Conservation (phyloP, 1,140 invertebrate species). For the Drosophila rufa region DNA sequence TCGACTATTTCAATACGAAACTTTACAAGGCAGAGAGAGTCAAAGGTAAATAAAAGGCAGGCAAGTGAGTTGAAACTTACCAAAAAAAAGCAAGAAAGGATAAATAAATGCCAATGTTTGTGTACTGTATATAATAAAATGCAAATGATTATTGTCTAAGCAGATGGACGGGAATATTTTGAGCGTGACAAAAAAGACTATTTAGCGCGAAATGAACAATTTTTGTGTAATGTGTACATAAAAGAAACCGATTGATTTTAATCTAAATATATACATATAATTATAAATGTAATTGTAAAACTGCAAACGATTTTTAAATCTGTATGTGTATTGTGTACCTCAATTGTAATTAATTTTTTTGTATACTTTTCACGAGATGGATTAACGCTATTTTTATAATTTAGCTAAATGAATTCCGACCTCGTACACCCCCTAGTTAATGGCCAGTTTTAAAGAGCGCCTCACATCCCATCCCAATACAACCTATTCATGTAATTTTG, state of each 20-base stretch:
- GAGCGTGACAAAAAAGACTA: slow-evolving; percentile 72
- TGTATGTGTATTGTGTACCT: slow-evolving; percentile 79
- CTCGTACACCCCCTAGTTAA: slow-evolving; percentile 60
- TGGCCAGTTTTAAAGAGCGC: slow-evolving; percentile 53
- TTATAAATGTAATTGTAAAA: slow-evolving; percentile 69
- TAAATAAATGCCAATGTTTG: slow-evolving; percentile 58
- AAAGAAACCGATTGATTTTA: slow-evolving; percentile 76
- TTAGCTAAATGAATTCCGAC: slow-evolving; percentile 73
- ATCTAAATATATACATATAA: slow-evolving; percentile 65
- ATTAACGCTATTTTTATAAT: slow-evolving; percentile 70
- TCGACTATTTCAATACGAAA: slow-evolving; percentile 65
- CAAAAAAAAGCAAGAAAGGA: slow-evolving; percentile 44
- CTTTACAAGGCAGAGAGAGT: slow-evolving; percentile 58
- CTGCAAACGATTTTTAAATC: slow-evolving; percentile 76
- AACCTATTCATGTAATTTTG: slow-evolving; percentile 44
- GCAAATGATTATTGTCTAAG: slow-evolving; percentile 69
- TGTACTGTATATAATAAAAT: slow-evolving; percentile 74
- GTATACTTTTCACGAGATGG: slow-evolving; percentile 60
- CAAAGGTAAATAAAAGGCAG: slow-evolving; percentile 35
- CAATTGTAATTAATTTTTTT: slow-evolving; percentile 78
- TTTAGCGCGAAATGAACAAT: slow-evolving; percentile 76
- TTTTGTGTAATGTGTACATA: slow-evolving; percentile 81
- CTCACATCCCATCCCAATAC: slow-evolving; percentile 5
- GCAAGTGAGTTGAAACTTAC: slow-evolving; percentile 53
- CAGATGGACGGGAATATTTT: slow-evolving; percentile 57